Evolutionary conservation across 2,113 vertebrate species (phyloP).

Genomic region (Clarias magur): DNA sequence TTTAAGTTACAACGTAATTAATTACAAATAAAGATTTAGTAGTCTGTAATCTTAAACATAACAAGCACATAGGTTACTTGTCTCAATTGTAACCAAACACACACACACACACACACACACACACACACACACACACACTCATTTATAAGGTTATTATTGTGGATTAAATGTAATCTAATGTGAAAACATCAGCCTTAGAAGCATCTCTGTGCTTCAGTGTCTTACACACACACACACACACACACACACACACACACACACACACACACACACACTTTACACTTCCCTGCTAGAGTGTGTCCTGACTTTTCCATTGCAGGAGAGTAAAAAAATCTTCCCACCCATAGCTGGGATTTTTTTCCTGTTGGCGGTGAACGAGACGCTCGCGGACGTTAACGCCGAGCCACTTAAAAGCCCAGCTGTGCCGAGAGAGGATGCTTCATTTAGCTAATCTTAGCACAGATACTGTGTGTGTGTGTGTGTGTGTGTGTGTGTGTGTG

Average conservation of each 20-base stretch:
- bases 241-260: not conserved
- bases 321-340: conserved; percentile 56
- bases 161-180: not conserved
- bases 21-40: not conserved
- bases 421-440: conserved; percentile 73
- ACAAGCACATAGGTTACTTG: not conserved
- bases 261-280: conserved; percentile 29
- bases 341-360: conserved; percentile 62
- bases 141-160: not conserved
- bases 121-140: conserved; percentile 16
- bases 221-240: not conserved
- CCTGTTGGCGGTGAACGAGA: conserved; percentile 69
- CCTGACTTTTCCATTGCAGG: conserved; percentile 53
- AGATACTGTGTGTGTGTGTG: conserved; percentile 54
- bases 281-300: conserved; percentile 43
- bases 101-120: not conserved
- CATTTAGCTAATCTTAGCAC: conserved; percentile 77
- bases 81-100: too few species aligned
- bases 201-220: not conserved
- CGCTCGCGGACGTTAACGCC: conserved; percentile 71
- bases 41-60: not conserved
- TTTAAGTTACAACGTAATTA: not conserved
- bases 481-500: too few species aligned
- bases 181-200: not conserved
- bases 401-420: conserved; percentile 77